Conservation (phyloP, 2,113 vertebrate genomes). For the Hydropotes inermis region DNA sequence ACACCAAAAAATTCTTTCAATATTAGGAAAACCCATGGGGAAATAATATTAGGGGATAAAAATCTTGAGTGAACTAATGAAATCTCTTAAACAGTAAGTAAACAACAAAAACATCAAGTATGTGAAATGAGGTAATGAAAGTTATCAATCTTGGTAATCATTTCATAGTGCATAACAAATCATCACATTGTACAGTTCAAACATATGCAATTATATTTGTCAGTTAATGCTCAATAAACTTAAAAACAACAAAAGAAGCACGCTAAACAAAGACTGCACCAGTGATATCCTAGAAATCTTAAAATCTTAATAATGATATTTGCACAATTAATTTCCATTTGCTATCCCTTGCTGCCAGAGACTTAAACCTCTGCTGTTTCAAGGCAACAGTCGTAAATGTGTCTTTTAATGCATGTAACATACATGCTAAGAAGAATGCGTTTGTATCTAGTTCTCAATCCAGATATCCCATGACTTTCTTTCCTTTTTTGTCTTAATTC, state of each 20-base stretch:
- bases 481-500: neutral
- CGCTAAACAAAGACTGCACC: neutral
- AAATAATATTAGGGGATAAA: neutral
- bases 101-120: neutral
- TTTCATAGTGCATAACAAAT: neutral
- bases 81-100: neutral
- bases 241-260: neutral
- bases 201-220: neutral
- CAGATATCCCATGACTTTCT: neutral
- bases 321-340: neutral
- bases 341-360: neutral
- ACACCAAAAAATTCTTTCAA: neutral
- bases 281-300: neutral
- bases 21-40: neutral
- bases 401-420: neutral
- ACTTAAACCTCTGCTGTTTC: neutral
- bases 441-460: neutral
- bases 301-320: neutral
- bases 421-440: neutral
- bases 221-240: neutral
- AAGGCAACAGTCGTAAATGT: neutral
- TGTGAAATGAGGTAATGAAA: neutral
- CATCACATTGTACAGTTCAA: neutral
- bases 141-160: neutral
- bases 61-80: neutral